A percentile compares a stretch with the other conserved stretches of the same genome.
Evolutionary conservation across 2,888 invertebrate species (phyloP).

Genomic region (Drepanosiphum platanoidis): DNA sequence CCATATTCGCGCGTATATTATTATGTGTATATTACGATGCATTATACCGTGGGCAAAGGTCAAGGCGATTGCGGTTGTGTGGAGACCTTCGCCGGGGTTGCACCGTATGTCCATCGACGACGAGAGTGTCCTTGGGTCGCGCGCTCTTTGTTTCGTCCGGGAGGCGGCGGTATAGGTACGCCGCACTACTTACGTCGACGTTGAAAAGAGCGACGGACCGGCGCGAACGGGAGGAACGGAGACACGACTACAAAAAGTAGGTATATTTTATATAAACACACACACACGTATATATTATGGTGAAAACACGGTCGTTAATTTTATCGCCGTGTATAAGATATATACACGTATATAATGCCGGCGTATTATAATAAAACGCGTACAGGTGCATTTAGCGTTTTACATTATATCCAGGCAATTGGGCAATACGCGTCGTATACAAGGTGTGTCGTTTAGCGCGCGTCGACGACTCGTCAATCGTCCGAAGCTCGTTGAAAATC

Average conservation of each 20-base stretch:
- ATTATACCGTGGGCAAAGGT: constrained; percentile 9
- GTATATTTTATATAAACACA: no score
- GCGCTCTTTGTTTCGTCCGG: neutral
- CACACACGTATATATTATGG: neutral
- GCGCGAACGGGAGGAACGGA: neutral
- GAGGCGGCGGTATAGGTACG: neutral
- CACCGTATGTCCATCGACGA: neutral
- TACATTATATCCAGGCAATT: constrained; percentile 5
- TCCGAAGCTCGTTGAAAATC: no score
- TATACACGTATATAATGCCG: neutral
- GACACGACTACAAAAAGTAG: neutral
- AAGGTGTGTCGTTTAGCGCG: no score
- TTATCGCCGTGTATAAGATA: constrained; percentile 11
- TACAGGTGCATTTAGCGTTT: neutral
- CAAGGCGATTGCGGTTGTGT: neutral
- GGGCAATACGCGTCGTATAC: neutral
- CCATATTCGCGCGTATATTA: neutral
- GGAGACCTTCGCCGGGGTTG: constrained; percentile 45
- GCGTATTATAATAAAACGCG: neutral
- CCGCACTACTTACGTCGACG: neutral
- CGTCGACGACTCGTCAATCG: no score
- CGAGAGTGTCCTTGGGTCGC: constrained; percentile 20
- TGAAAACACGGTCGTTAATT: constrained; percentile 10
- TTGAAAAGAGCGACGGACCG: neutral
- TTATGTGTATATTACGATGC: neutral